A percentile compares a stretch with the other conserved stretches of the same genome.
Evolutionary conservation across 2,797 vertebrate species (phyloP).

Genomic region (Melopsittacus undulatus): DNA sequence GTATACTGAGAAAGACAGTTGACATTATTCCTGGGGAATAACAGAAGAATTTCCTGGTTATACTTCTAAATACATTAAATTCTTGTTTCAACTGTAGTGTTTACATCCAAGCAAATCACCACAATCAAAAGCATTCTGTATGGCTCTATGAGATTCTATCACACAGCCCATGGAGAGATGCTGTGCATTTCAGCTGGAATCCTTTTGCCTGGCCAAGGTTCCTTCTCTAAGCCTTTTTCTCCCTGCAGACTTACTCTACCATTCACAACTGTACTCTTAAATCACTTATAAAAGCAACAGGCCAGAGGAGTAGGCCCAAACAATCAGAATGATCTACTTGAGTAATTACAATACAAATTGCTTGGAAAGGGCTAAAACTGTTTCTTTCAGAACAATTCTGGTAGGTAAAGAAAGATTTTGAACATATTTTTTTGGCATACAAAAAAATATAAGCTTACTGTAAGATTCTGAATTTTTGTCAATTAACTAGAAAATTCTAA

Average conservation of each 20-base stretch:
- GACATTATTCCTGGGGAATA: not conserved
- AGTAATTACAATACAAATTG: not conserved
- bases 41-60: not conserved
- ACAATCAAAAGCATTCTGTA: not conserved
- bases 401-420: not conserved
- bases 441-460: not conserved
- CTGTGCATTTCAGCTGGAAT: not conserved
- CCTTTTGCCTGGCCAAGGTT: not conserved
- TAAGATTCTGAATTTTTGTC: not conserved
- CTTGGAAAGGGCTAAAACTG: not conserved
- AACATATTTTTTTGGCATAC: not conserved
- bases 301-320: not conserved
- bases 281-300: not conserved
- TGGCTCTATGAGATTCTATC: not conserved
- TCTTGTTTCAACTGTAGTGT: not conserved
- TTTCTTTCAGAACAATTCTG: not conserved
- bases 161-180: fast-evolving
- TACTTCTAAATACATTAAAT: not conserved
- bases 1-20: not conserved
- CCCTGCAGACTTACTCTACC: not conserved
- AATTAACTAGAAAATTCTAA: not conserved
- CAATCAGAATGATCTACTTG: not conserved
- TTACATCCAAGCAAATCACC: not conserved
- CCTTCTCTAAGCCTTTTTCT: not conserved
- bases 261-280: not conserved